phyloP scores from a whole-genome alignment of 35 echinoderm and acorn worm genomes.

The Diadema setosum region DNA sequence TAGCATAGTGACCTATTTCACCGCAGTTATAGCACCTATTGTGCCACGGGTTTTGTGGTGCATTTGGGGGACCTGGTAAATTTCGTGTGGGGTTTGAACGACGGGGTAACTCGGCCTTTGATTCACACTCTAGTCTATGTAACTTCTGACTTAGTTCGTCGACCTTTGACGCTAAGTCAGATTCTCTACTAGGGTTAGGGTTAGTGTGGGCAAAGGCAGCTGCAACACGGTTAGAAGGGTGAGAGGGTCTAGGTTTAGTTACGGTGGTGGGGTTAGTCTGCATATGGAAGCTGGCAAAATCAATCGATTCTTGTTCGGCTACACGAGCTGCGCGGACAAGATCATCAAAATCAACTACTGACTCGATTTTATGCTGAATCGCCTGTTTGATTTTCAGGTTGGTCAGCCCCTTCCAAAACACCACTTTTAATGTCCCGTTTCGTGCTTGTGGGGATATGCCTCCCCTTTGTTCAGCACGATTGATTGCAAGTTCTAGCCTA shows the following conservation, averaged over 20 bases:
- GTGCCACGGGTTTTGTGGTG: neutral
- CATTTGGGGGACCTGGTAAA: neutral
- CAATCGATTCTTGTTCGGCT: neutral
- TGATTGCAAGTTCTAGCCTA: neutral
- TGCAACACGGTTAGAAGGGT: neutral
- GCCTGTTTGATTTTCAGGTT: neutral
- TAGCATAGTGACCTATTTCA: neutral
- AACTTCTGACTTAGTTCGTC: neutral
- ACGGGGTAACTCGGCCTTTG: neutral
- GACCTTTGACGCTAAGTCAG: neutral
- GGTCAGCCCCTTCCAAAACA: neutral
- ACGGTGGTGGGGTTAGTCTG: too few species aligned
- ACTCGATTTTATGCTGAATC: neutral
- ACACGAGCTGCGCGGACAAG: neutral
- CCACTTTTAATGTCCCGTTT: neutral
- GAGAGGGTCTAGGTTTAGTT: too few species aligned
- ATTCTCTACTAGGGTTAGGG: neutral
- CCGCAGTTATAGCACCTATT: neutral
- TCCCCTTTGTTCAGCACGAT: neutral
- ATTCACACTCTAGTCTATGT: neutral
- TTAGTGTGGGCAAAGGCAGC: neutral
- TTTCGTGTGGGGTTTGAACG: too few species aligned
- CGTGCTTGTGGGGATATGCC: neutral
- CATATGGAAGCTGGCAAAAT: neutral
- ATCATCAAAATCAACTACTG: too few species aligned